These are phyloP conservation scores for Ictidomys tridecemlineatus DNA, from an alignment of 2,113 vertebrate species.

Conservation along the genomic window DNA sequence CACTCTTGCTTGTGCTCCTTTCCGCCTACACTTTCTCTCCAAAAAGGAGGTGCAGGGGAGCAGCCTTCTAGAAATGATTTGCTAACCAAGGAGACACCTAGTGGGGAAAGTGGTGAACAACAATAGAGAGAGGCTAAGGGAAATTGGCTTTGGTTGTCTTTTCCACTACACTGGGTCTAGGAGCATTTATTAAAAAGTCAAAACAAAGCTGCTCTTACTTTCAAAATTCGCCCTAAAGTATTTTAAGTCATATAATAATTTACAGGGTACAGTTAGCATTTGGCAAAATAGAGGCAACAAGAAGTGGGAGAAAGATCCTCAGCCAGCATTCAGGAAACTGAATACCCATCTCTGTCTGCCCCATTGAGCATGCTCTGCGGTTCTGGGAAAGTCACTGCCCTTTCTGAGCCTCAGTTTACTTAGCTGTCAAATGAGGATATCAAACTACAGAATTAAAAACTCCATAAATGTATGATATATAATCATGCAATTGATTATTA, in stretches of 20 bases:
- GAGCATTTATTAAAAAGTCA: not conserved
- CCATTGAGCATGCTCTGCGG: fast-evolving
- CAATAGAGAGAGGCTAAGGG: not conserved
- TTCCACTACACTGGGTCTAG: not conserved
- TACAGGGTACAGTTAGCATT: not conserved
- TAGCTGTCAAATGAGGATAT: not conserved
- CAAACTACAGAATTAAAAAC: not conserved
- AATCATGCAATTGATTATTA: not conserved
- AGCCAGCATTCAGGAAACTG: not conserved
- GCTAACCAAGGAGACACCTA: conserved; percentile 58
- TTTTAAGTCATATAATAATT: not conserved
- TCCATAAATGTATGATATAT: not conserved
- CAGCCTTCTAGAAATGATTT: not conserved
- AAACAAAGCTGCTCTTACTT: not conserved
- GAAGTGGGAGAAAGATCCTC: not conserved
- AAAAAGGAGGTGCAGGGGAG: not conserved
- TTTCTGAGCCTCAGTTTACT: not conserved
- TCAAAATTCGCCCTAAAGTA: not conserved
- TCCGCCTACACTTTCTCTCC: too few species aligned
- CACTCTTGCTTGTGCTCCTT: not conserved
- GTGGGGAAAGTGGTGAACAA: not conserved
- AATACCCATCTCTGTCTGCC: not conserved
- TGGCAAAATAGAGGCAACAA: not conserved
- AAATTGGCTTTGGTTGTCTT: not conserved
- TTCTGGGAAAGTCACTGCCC: not conserved